phyloP scores from a whole-genome alignment of 2,113 vertebrate genomes.

The Nerophis ophidion region DNA sequence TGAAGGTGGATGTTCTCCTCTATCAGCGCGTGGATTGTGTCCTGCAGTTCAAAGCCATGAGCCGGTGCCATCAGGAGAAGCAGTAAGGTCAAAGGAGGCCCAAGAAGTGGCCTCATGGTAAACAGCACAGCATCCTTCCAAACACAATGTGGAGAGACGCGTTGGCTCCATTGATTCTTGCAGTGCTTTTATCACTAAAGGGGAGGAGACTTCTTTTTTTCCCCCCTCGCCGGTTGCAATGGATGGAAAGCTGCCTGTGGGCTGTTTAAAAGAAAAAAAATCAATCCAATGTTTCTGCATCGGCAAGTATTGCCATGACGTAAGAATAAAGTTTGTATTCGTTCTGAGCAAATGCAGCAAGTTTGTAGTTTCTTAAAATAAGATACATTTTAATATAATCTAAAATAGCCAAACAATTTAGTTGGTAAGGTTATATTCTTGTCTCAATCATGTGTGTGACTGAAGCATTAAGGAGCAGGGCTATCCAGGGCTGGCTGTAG shows the following conservation, averaged over 20 bases:
- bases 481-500: too few relatives aligned
- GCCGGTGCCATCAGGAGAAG: constrained; percentile 37
- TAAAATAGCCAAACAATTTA: too few relatives aligned
- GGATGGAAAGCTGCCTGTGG: constrained; percentile 56
- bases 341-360: too few relatives aligned
- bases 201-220: constrained; percentile 12
- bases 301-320: constrained; percentile 7
- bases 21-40: constrained; percentile 73
- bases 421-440: too few relatives aligned
- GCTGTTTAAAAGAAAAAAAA: constrained; percentile 47
- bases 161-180: constrained; percentile 6
- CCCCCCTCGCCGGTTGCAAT: constrained; percentile 31
- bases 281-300: constrained; percentile 60
- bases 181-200: constrained; percentile 8
- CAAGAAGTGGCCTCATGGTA: neutral
- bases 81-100: constrained; percentile 15
- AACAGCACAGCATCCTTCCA: too few relatives aligned
- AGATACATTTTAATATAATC: too few relatives aligned
- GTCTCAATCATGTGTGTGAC: too few relatives aligned
- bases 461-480: too few relatives aligned
- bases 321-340: too few relatives aligned
- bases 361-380: neutral
- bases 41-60: constrained; percentile 72
- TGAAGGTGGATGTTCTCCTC: constrained; percentile 77
- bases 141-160: neutral